These are phyloP conservation scores for Chrysoperla carnea DNA, from an alignment of 1,140 invertebrate species.

Conservation along the genomic window DNA sequence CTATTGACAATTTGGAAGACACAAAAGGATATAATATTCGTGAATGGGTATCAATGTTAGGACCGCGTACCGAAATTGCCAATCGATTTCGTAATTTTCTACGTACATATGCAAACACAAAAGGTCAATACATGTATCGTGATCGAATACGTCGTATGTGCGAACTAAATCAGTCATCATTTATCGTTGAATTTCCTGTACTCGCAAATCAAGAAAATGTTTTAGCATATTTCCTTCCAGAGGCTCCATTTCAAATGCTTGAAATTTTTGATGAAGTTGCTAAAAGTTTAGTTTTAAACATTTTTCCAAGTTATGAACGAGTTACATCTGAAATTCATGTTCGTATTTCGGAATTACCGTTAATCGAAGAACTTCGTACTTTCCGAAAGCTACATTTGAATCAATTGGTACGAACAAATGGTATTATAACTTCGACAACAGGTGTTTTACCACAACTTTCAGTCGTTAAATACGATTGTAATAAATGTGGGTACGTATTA, in stretches of 20 bases:
- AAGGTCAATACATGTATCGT: constrained; percentile 78
- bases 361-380: constrained; percentile 90
- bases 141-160: constrained; percentile 92
- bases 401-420: constrained; percentile 80
- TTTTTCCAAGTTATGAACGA: constrained; percentile 91
- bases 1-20: constrained; percentile 96
- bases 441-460: constrained; percentile 91
- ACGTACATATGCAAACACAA: constrained; percentile 72
- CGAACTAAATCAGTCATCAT: constrained; percentile 76
- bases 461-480: constrained; percentile 94
- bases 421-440: constrained; percentile 91
- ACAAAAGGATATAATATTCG: constrained; percentile 78
- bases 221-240: constrained; percentile 90
- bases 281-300: constrained; percentile 83
- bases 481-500: constrained; percentile 84
- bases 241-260: constrained; percentile 92
- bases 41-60: constrained; percentile 93
- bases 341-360: constrained; percentile 82
- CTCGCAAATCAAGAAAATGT: constrained; percentile 82
- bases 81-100: constrained; percentile 95
- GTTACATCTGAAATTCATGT: constrained; percentile 89
- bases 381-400: constrained; percentile 95
- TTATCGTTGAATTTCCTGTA: constrained; percentile 86
- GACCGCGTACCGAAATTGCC: constrained; percentile 88
- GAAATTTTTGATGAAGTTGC: constrained; percentile 91